Conservation (phyloP, 2,797 vertebrate species). For the Heterohyrax brucei region DNA sequence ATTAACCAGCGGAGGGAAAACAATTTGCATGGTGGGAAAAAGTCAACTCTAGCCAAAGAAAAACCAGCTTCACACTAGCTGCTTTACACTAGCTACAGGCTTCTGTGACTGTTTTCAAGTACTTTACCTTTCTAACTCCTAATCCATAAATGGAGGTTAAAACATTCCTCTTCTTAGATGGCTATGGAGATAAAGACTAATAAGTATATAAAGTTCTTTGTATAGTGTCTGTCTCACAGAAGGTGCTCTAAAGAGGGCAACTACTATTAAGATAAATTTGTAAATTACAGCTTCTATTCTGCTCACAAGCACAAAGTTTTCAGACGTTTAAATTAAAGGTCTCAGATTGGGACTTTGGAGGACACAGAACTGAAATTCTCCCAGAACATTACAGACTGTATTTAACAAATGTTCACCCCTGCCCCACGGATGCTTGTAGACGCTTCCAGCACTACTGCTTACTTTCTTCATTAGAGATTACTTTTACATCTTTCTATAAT, state of each 20-base stretch:
- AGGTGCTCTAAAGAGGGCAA: neutral
- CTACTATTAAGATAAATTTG: neutral
- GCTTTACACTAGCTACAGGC: neutral
- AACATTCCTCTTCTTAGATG: neutral
- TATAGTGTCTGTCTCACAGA: neutral
- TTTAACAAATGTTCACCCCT: constrained; percentile 41
- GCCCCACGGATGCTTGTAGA: neutral
- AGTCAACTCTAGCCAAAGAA: neutral
- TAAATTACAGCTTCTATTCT: constrained; percentile 59
- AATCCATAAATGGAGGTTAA: neutral
- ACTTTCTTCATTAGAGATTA: constrained; percentile 45
- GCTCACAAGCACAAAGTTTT: constrained; percentile 34
- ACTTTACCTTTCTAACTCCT: neutral
- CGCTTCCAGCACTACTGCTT: constrained; percentile 46
- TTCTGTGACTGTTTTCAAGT: neutral
- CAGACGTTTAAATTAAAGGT: constrained; percentile 63
- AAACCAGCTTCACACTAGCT: neutral
- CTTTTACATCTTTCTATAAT: neutral
- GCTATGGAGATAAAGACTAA: neutral
- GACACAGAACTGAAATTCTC: constrained; percentile 60
- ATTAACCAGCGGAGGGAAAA: neutral
- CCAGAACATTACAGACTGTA: constrained; percentile 50
- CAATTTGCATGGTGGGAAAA: neutral
- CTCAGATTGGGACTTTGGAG: constrained; percentile 47
- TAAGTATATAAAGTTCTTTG: neutral